Evolutionary conservation across 2,797 vertebrate genomes (phyloP), one percentile per base, ranked within the genome.

Genomic region (Melanotaenia trifasciata): DNA sequence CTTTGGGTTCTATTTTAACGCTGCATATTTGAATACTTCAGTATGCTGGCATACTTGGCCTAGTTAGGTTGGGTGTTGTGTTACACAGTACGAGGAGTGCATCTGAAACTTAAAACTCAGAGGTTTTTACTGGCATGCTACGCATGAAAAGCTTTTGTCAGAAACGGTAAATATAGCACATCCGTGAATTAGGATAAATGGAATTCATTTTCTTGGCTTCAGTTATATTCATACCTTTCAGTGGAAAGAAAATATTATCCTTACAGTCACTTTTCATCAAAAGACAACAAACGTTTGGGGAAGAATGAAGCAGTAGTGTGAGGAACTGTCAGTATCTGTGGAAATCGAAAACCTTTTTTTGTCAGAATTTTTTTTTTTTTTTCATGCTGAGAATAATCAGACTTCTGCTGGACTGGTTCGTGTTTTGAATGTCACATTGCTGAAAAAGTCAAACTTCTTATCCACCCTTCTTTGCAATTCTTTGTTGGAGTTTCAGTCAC

Each of bases 11-110:
- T 71, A 47, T 86, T 86, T 79, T 72, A 72, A 30, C 57, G 5
- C 33, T 3, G 50, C 67, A 12, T 70, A 67, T 74, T 80, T 64
- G 50, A 80, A 77, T 86, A 79, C 77, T 81, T 80, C 76, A 74
- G 78, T 81, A 69, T 78, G 58, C 22, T 56, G 38, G 65, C 78
- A 73, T 75, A 51, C 75, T 72, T 77, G 76, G 78, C 85, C 82
- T 75, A 83, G 77, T 81, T 86, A 74, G 59, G 84, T 84, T 63
- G 45, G 62, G 61, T 75, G 50, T 87, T 58, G 58, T 50, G 76
- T 90, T 86, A 75, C 83, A 81, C 65, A 18, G 72, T 66, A 56
- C 61, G 67, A 63, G 11, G 51, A 64, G 79, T 74, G 28, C 72
- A 76, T 84, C 68, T 74, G 72, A 79, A 89, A 84, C 64, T 50